Conservation (phyloP, 30 jellyfish, hydroid and myxozoan species). For the Pelagia noctiluca region DNA sequence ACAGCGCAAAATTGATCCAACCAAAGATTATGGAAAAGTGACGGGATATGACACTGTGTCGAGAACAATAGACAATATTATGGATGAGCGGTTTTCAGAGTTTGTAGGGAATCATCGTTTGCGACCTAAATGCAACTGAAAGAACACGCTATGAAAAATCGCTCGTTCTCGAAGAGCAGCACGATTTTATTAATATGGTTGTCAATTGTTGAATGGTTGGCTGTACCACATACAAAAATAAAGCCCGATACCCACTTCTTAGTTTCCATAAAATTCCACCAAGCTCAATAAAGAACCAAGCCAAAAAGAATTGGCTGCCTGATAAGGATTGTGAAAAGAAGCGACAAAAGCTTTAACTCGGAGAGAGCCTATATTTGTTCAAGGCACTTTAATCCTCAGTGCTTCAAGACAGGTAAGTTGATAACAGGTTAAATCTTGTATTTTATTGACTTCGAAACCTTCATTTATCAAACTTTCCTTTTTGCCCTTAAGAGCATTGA, state of each 20-base stretch:
- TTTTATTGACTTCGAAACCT: no score
- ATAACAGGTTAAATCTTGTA: background rate
- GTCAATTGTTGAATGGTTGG: conserved; percentile 26
- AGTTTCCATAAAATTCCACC: conserved; percentile 36
- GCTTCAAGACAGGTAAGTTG: conserved; percentile 42
- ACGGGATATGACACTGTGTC: conserved; percentile 32
- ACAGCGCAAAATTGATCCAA: no score
- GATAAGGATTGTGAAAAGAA: conserved; percentile 12
- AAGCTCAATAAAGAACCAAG: conserved; percentile 3
- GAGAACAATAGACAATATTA: conserved; percentile 31
- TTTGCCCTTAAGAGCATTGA: no score
- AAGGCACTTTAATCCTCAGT: conserved; percentile 32
- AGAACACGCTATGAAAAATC: conserved; percentile 1
- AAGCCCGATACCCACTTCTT: conserved; percentile 8
- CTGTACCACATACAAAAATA: conserved; percentile 25
- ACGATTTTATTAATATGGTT: no score
- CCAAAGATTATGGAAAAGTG: no score
- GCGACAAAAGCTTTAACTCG: conserved; percentile 31
- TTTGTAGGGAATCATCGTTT: conserved; percentile 43
- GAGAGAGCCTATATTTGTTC: conserved; percentile 40
- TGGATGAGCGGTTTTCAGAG: conserved; percentile 15
- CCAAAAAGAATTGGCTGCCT: conserved; percentile 29
- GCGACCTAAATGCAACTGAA: conserved; percentile 12
- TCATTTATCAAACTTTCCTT: no score
- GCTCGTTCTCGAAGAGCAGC: no score